Evolutionary conservation across 1,140 invertebrate genomes (phyloP), one percentile per base, ranked within the genome.

Genomic region (Drosophila lowei): DNA sequence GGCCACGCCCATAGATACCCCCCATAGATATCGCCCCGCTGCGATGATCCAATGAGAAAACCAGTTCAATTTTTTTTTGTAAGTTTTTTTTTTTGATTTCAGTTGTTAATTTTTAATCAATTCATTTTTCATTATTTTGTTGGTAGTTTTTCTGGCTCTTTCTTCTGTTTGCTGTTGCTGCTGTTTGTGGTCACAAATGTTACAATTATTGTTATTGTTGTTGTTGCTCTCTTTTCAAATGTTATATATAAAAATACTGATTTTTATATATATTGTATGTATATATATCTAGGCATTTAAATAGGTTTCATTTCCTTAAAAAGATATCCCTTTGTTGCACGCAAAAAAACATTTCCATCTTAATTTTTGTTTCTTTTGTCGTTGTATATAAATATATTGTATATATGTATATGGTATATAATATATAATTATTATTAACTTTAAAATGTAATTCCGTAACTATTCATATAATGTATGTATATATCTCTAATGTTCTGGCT

Each of bases 211-310:
- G 28, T 65, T 63, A 44, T 38, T 64, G 57, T 23, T 21, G 4
- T 11, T 50, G n/a, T 16, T 15, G 23, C 49, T 15, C 18, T 48
- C 30, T 21, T 52, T 38, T 54, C 56, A 67, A 50, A 60, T 59
- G 16, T 75, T 60, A 75, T 83, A 76, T 86, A 80, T 85, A 86
- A 86, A 86, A 86, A 86, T 88, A 86, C 81, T 86, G 81, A 52
- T 76, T 63, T 59, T 59, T 52, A 56, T 57, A 67, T 58, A 71
- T 75, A 44, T 59, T 46, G 28, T 71, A 34, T 30, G 55, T 44
- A 25, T 59, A 38, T 72, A 48, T 52, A 9, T 44, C 8, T 68
- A 67, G 25, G 18, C 21, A 47, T 50, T 48, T 58, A 43, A 60
- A 62, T 59, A 73, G 52, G 47, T 65, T 60, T 64, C 62, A 44